phyloP scores from a whole-genome alignment of 1,140 invertebrate genomes.

The Platorchestia sp. region DNA sequence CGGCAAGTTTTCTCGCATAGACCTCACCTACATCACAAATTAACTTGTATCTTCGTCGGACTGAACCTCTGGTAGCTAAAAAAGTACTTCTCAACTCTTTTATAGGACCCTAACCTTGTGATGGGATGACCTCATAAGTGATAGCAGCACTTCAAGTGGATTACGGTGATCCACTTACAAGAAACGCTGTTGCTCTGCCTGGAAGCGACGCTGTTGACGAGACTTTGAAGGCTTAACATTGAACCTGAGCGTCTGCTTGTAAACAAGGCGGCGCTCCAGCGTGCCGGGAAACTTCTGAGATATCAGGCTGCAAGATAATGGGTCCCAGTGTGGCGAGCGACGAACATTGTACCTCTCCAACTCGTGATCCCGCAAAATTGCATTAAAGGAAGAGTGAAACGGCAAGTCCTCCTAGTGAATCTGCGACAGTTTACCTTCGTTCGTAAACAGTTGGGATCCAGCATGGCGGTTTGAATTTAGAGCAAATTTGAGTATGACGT shows the following conservation, averaged over 20 bases:
- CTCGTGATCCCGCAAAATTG: not conserved
- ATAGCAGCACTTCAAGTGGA: not conserved
- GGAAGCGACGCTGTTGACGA: not conserved
- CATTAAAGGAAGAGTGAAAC: not conserved
- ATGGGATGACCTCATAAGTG: not conserved
- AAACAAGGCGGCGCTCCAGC: not conserved
- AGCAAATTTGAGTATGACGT: not conserved
- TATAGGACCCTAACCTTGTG: not conserved
- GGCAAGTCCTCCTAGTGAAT: not conserved
- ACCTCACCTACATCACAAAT: not conserved
- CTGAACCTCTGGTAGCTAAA: not conserved
- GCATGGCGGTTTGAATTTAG: not conserved
- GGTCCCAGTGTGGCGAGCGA: not conserved
- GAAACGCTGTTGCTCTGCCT: not conserved
- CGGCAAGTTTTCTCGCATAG: not conserved
- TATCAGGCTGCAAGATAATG: not conserved
- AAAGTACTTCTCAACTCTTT: not conserved
- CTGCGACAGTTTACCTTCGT: not conserved
- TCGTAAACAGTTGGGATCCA: not conserved
- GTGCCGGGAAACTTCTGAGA: not conserved
- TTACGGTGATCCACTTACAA: not conserved
- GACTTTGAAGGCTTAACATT: not conserved
- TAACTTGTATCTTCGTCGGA: not conserved
- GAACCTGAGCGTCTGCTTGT: constrained; percentile 32
- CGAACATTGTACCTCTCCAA: not conserved